Evolutionary conservation across 2,888 invertebrate species (phyloP).

Genomic region (Oasisia sp.): DNA sequence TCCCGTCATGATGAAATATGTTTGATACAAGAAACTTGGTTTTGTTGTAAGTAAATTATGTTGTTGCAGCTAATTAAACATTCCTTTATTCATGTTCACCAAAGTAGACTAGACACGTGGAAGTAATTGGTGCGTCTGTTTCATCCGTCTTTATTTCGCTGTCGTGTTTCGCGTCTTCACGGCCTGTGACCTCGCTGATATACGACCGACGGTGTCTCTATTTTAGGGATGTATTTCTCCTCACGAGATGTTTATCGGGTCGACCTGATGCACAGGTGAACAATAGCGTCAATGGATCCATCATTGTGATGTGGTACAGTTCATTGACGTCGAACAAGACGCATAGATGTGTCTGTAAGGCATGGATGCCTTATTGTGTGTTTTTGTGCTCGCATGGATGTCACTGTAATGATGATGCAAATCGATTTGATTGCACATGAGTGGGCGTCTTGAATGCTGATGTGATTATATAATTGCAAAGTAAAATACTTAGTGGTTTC

Average conservation of each 20-base stretch:
- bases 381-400: neutral
- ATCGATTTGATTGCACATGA: neutral
- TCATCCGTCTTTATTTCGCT: neutral
- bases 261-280: neutral
- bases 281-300: neutral
- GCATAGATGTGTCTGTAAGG: neutral
- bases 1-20: neutral
- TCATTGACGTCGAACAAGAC: neutral
- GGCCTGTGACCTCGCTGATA: slow-evolving; percentile 1
- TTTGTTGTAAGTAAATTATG: neutral
- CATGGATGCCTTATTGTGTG: neutral
- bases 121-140: neutral
- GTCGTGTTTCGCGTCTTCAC: neutral
- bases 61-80: neutral
- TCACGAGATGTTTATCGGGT: neutral
- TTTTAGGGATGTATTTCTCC: slow-evolving; percentile 3
- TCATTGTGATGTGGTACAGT: too few relatives aligned
- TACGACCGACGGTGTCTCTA: neutral
- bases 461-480: neutral
- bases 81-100: neutral
- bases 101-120: neutral
- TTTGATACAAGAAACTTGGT: neutral
- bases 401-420: neutral
- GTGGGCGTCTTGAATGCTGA: neutral
- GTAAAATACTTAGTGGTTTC: neutral